phyloP scores from a whole-genome alignment of 92 coral and sea anemone genomes.

The Heteractis magnifica region DNA sequence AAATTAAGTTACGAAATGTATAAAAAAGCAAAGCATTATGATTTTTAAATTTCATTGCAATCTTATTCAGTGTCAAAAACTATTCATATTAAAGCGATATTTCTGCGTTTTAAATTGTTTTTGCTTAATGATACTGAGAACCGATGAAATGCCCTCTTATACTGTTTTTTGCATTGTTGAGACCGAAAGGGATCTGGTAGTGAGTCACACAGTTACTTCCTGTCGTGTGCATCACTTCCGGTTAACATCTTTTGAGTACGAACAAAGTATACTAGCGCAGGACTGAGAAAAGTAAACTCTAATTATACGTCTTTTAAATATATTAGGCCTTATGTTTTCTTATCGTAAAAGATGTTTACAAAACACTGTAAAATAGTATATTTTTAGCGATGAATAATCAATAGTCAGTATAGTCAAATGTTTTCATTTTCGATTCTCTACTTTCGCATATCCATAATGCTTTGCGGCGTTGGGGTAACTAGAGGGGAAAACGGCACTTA shows the following conservation, averaged over 20 bases:
- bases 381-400: conserved; percentile 29
- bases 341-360: conserved; percentile 6
- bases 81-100: no score
- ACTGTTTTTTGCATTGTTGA: neutral
- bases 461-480: no score
- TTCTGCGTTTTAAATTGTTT: no score
- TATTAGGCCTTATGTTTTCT: neutral
- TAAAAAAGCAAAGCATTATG: no score
- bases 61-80: no score
- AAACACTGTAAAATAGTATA: conserved; percentile 26
- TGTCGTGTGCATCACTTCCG: conserved; percentile 4
- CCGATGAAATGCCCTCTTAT: conserved; percentile 11
- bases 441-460: no score
- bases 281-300: neutral
- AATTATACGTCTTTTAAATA: neutral
- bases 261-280: neutral
- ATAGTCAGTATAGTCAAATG: neutral
- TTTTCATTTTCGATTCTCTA: conserved; percentile 1
- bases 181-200: neutral
- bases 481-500: no score
- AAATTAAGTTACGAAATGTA: neutral
- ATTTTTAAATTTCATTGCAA: no score
- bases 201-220: conserved; percentile 1
- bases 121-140: neutral
- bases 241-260: neutral